Conservation (phyloP, 2,797 vertebrate genomes). For the Enoplosus armatus region DNA sequence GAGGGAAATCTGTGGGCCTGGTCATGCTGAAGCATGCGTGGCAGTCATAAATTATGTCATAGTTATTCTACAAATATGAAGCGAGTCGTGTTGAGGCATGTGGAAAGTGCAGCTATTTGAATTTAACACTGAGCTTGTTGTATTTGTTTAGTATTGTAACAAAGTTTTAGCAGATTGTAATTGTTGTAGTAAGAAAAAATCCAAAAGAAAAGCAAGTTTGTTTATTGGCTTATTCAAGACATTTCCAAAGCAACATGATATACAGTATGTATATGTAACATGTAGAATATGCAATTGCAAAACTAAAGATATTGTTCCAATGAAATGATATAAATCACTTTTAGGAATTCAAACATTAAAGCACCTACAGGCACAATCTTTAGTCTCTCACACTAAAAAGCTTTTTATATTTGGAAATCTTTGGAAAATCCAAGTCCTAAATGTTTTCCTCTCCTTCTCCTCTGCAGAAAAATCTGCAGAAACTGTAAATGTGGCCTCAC, state of each 20-base stretch:
- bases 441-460: background rate
- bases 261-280: background rate
- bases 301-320: background rate
- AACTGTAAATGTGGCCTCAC: conserved; percentile 97
- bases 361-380: too few relatives aligned
- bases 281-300: background rate
- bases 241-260: background rate
- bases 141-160: background rate
- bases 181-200: background rate
- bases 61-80: conserved; percentile 38
- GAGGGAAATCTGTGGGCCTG: background rate
- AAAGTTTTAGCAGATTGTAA: background rate
- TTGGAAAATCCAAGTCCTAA: background rate
- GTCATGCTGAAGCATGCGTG: conserved; percentile 54
- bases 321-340: background rate
- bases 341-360: background rate
- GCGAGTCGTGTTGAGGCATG: conserved; percentile 51
- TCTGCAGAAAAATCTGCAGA: conserved; percentile 94
- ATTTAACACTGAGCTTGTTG: background rate
- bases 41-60: conserved; percentile 39
- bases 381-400: background rate
- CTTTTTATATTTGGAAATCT: background rate
- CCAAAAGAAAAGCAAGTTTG: background rate
- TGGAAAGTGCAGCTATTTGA: conserved; percentile 22
- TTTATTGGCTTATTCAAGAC: background rate